Base-by-base conservation (phyloP, 64 coral and sea anemone genomes). In the Stylophora pistillata region DNA sequence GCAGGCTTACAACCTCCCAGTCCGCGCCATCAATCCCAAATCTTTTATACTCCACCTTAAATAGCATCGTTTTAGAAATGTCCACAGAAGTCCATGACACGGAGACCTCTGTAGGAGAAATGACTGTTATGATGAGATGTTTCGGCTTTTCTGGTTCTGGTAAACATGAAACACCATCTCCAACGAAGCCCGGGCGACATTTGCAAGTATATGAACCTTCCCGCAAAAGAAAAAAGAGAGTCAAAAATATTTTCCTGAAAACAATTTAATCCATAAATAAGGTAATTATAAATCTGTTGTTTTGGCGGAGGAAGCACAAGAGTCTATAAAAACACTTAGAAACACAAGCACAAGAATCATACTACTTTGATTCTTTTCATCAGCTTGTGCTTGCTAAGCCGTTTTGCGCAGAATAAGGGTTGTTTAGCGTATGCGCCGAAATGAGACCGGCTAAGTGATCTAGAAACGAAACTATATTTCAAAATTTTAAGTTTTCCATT, bases 1-100 rank as follows among this genome's bases (percentile, higher is more conserved):
- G 33, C 41, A 84, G 5, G 33, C 13, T n/a, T 52, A 69, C 27
- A 26, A 69, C 20, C 78, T 41, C 17, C 80, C 80, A 84, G 41
- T 70, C 33, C 34, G 5, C 10, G 33, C 23, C 58, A 12, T n/a
- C 6, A 41, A 30, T 65, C 27, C 58, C 80, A 0, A 84, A 53
- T 29, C 12, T 0, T 47, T 84, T 84, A 69, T 84, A 84, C 21
- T 84, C 80, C 37, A 84, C 61, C 15, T 34, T 84, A 52, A 84
- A 0, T 20, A 69, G 9, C 15, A 9, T 84, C 52, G 69, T 69
- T 12, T 69, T 69, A 15, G 80, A 53, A 18, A 23, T 27, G 21
- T 84, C 53, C 15, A 41, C 62, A 63, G 69, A 18, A 27, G 3
- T 70, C 80, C 80, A 84, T 17, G 61, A 53, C 13, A 84, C 62